These are phyloP conservation scores for Poeciliopsis gracilis DNA, from an alignment of 2,797 vertebrate genomes.

Conservation along the genomic window DNA sequence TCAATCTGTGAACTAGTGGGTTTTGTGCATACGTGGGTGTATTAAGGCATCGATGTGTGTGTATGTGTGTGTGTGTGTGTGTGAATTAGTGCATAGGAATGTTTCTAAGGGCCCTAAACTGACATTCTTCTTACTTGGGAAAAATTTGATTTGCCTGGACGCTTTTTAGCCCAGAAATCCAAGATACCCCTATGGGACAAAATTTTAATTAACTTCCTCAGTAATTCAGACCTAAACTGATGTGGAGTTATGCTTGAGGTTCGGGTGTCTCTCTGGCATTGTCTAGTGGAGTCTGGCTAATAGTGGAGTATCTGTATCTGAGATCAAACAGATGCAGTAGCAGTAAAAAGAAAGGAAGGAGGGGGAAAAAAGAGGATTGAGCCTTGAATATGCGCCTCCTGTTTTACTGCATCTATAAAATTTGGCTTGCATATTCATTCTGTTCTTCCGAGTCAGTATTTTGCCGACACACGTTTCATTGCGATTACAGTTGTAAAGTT, in stretches of 20 bases:
- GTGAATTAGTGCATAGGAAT: slow-evolving; percentile 11
- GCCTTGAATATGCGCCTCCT: not conserved
- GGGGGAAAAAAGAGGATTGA: not conserved
- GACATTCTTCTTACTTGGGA: slow-evolving; percentile 33
- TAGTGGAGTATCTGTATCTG: not conserved
- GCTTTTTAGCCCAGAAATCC: slow-evolving; percentile 21
- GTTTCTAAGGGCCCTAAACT: slow-evolving; percentile 26
- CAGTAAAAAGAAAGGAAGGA: not conserved
- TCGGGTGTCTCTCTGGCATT: slow-evolving; percentile 1
- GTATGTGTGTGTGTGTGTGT: not conserved
- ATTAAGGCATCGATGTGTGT: slow-evolving; percentile 11
- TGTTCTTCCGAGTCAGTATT: not conserved
- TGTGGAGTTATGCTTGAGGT: slow-evolving; percentile 14
- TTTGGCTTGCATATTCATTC: not conserved
- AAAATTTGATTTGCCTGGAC: slow-evolving; percentile 36
- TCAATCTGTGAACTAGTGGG: slow-evolving; percentile 70
- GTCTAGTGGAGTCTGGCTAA: not conserved
- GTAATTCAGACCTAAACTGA: slow-evolving; percentile 22
- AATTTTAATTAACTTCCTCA: slow-evolving; percentile 51
- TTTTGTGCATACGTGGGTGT: slow-evolving; percentile 40
- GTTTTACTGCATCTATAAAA: not conserved
- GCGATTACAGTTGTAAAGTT: not conserved
- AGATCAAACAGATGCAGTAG: not conserved
- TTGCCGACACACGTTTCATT: not conserved
- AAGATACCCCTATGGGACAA: slow-evolving; percentile 38